Base-by-base conservation (phyloP, 2,888 invertebrate genomes). In the Anoplius nigerrimus region DNA sequence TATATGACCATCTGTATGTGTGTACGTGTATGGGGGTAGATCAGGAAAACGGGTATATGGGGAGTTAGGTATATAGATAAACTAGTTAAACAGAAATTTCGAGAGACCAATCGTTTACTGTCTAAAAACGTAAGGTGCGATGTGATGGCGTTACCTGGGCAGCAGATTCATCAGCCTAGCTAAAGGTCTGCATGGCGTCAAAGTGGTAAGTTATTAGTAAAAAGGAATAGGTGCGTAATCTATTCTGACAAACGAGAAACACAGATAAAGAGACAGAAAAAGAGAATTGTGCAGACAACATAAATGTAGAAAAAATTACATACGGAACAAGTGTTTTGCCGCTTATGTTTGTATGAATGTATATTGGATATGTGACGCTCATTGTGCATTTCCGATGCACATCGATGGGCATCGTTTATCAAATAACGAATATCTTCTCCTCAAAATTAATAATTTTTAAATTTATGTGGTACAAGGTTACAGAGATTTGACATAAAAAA, bases 131-230 rank as follows among this genome's bases (percentile, higher is more conserved):
- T 86, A 87, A 87, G 81, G 86, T 88, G 87, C 87, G 87, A 86
- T 86, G 84, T 87, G 86, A 86, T 87, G 88, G 85, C 87, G 86
- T 93, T 97, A 97, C 97, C 97, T 97, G 93, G 96, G 94, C 91
- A 96, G 92, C 89, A 95, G 93, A 92, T 95, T 95, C 93, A 96
- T 96, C 94, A 96, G 94, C 92, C 94, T 95, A 90, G 95, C 95
- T 92, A 97, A 95, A 90, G 96, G 95, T 91, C 94, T 94, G 89
- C 88, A 87, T 89, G 87, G 86, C 87, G 88, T 88, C 76, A 88
- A 89, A 88, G 87, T 88, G 85, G 86, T 87, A 81, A 82, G 82
- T 79, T 85, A 86, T 87, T 87, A 87, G 86, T 87, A 81, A 84
- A 85, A 85, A 86, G 81, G 81, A 88, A 84, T 71, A 86, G 84